These are phyloP conservation scores for Heliconius cydno DNA, from an alignment of 2,888 invertebrate species.

Conservation along the genomic window DNA sequence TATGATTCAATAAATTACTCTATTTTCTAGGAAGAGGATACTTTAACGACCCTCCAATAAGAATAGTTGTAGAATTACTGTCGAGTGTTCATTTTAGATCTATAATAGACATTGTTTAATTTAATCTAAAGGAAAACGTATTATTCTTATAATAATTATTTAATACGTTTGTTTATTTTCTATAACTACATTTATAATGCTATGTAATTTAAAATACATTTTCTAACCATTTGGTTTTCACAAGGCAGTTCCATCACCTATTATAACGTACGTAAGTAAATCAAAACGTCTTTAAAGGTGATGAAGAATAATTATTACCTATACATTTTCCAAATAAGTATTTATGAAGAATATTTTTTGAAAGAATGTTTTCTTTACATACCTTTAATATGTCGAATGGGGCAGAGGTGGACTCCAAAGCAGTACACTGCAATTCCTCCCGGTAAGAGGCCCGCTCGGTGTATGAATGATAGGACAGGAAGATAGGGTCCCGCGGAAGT, in stretches of 20 bases:
- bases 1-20: neutral
- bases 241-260: neutral
- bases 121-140: neutral
- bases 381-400: neutral
- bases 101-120: neutral
- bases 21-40: neutral
- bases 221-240: neutral
- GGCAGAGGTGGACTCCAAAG: neutral
- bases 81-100: neutral
- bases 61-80: neutral
- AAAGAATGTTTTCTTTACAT: neutral
- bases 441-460: constrained; percentile 31
- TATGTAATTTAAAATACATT: neutral
- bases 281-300: neutral
- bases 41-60: neutral
- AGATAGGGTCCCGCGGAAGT: constrained; percentile 56
- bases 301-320: no score
- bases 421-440: constrained; percentile 27
- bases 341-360: neutral
- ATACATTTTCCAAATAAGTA: no score
- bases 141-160: neutral
- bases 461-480: constrained; percentile 57
- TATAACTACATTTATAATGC: no score
- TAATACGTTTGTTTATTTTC: neutral
- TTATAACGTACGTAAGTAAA: neutral